Evolutionary conservation across 2,888 invertebrate genomes (phyloP), one percentile per base, ranked within the genome.

Genomic region (Philopedon plagiatum): DNA sequence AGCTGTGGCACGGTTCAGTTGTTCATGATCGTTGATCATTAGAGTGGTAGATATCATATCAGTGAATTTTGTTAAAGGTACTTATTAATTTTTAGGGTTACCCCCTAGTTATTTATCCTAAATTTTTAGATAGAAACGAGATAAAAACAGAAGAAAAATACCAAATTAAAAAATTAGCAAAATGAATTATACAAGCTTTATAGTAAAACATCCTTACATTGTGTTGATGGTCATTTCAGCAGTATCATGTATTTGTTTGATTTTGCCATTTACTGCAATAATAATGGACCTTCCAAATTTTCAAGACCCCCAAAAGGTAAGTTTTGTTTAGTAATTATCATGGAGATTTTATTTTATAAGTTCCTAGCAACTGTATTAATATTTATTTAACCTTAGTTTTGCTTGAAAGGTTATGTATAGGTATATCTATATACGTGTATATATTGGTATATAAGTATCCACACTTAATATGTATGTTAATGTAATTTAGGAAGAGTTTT

Each of bases 251-350:
- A 89, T 90, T 57, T 92, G 92, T 81, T 87, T 93, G 51, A 88
- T 92, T 61, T 88, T 92, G 71, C 90, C 92, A 60, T 85, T 92
- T 73, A 88, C 89, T 44, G 87, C 89, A 19, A 90, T 89, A 78
- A 87, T 89, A 15, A 89, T 89, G 78, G 87, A 89, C 60, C 85
- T 91, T 64, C 96, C 96, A 37, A 92, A 93, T 84, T 97, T 97
- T 86, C 90, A 92, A 76, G 95, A 97, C 85, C 97, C 97, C 21
- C 91, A 94, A 81, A 86, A 92, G 87, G 94, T 94, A 86, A 87
- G 77, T 77, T 15, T 63, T 60, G 44, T 56, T 18, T 13, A 39
- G 13, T 56, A n/a, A n/a, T n/a, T n/a, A n/a, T n/a, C n/a, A n/a
- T n/a, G n/a, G n/a, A n/a, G n/a, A n/a, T n/a, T n/a, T n/a, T n/a